Conservation (phyloP, 2,888 invertebrate genomes). For the Tachystola acroxantha region DNA sequence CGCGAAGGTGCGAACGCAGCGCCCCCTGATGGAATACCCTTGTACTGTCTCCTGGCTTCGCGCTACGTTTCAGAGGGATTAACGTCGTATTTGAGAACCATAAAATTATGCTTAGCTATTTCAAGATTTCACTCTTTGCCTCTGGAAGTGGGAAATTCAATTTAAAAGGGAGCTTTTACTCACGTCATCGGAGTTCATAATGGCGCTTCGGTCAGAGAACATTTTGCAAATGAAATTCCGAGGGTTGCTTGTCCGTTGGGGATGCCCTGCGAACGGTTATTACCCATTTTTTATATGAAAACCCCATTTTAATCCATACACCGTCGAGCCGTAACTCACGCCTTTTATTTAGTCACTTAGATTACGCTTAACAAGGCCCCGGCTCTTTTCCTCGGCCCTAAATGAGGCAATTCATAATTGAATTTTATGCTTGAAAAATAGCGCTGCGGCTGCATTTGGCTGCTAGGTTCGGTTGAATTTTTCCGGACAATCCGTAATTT, state of each 20-base stretch:
- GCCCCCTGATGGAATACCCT: constrained; percentile 53
- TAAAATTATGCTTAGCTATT: constrained; percentile 7
- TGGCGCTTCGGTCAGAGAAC: constrained; percentile 43
- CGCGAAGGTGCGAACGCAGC: constrained; percentile 49
- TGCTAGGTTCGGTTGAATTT: neutral
- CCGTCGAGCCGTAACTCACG: constrained; percentile 44
- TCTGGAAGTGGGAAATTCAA: constrained; percentile 20
- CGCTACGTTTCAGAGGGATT: neutral
- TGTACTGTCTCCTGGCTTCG: constrained; percentile 35
- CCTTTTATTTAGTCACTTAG: constrained; percentile 56
- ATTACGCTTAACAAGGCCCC: constrained; percentile 45
- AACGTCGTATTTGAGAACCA: neutral
- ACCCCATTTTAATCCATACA: constrained; percentile 53
- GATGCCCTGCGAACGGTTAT: constrained; percentile 42
- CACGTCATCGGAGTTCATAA: constrained; percentile 36
- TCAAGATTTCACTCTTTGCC: constrained; percentile 1
- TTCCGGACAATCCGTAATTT: neutral
- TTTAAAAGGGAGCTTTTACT: constrained; percentile 29
- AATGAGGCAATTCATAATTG: constrained; percentile 15
- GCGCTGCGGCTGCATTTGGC: constrained; percentile 6
- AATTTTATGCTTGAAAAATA: constrained; percentile 19
- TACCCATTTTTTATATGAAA: constrained; percentile 57
- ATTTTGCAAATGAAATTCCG: constrained; percentile 61
- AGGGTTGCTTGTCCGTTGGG: constrained; percentile 38
- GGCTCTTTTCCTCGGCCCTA: constrained; percentile 30